Conservation (phyloP, 2,888 invertebrate species). For the Lasioglossum morio region DNA sequence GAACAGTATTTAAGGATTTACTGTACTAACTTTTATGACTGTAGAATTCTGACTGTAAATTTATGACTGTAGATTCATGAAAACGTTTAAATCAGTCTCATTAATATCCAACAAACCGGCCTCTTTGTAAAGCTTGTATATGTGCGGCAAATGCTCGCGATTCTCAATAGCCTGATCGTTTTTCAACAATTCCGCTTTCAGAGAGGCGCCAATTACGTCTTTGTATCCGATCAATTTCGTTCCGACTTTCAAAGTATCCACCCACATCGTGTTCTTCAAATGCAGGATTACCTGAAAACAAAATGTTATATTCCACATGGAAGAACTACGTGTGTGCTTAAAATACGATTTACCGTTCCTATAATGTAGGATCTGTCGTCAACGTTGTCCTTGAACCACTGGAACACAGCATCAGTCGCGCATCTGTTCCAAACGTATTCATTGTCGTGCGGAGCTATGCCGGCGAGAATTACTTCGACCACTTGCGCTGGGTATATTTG, state of each 20-base stretch:
- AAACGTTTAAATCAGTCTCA: constrained; percentile 52
- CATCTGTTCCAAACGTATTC: constrained; percentile 86
- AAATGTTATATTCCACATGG: background rate
- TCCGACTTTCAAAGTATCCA: constrained; percentile 88
- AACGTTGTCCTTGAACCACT: constrained; percentile 81
- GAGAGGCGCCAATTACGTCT: constrained; percentile 85
- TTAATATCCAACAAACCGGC: constrained; percentile 75
- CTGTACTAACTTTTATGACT: too few relatives aligned
- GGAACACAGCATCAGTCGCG: constrained; percentile 81
- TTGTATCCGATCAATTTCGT: constrained; percentile 86
- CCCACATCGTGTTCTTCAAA: constrained; percentile 88
- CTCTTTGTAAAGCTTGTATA: constrained; percentile 85
- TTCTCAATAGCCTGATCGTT: constrained; percentile 84
- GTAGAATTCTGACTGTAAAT: too few relatives aligned
- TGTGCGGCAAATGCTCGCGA: constrained; percentile 85
- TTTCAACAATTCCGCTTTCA: constrained; percentile 86
- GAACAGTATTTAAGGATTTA: too few relatives aligned
- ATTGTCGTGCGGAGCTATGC: constrained; percentile 86
- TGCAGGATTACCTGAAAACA: constrained; percentile 85
- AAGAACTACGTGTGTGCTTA: background rate
- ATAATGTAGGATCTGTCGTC: constrained; percentile 76
- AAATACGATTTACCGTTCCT: constrained; percentile 74
- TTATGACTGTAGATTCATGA: background rate
- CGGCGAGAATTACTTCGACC: constrained; percentile 86
- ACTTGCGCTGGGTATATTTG: constrained; percentile 83